Percentiles rank a stretch among this genome's conserved stretches.
These are phyloP conservation scores for Eulemur mongoz DNA, from an alignment of 2,797 vertebrate species.

Conservation along the genomic window DNA sequence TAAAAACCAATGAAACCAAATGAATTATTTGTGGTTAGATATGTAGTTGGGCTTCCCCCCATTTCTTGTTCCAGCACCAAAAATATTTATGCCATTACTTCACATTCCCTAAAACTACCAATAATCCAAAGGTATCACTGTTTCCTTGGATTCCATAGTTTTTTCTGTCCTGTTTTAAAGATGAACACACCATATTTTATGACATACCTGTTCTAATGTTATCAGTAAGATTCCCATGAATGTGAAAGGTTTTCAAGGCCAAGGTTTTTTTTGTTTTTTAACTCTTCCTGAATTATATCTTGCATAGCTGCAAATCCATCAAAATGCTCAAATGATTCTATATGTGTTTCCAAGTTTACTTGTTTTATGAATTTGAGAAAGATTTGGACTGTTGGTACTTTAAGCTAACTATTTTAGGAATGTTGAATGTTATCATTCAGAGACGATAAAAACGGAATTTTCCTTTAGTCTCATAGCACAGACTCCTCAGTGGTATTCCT, in stretches of 20 bases:
- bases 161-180: conserved; percentile 2
- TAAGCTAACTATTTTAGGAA: conserved; percentile 61
- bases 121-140: conserved; percentile 28
- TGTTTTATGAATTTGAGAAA: conserved; percentile 40
- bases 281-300: background rate
- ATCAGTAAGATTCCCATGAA: background rate
- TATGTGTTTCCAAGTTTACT: conserved; percentile 30
- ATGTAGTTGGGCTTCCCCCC: conserved; percentile 11
- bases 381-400: conserved; percentile 18
- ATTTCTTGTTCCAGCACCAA: conserved; percentile 22
- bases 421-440: conserved; percentile 47
- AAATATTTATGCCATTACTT: conserved; percentile 5
- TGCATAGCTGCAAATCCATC: background rate
- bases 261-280: conserved; percentile 6
- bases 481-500: conserved; percentile 23
- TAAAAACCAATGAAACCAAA: conserved; percentile 61
- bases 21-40: conserved; percentile 45
- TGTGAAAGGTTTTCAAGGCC: conserved; percentile 7
- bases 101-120: background rate
- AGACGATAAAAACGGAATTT: conserved; percentile 63
- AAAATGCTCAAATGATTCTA: conserved; percentile 13
- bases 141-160: background rate
- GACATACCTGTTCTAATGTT: background rate
- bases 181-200: background rate
- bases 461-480: conserved; percentile 28